Percentiles rank a stretch among this genome's conserved stretches.
Evolutionary conservation across 2,113 vertebrate genomes (phyloP).

Genomic region (Lepisosteus osseus): DNA sequence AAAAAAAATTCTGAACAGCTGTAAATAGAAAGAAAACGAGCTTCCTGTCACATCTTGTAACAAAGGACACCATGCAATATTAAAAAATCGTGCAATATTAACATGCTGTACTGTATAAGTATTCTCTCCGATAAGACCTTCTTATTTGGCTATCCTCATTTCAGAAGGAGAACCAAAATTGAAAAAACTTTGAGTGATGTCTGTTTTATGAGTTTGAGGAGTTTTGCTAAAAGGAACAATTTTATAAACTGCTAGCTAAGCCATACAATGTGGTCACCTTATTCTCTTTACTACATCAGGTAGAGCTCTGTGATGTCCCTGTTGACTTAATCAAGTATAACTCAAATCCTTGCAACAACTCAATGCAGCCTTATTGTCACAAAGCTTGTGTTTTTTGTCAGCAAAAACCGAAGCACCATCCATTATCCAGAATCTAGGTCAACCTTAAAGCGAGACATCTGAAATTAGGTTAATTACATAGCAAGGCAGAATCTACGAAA

Average conservation of each 20-base stretch:
- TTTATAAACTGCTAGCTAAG: neutral
- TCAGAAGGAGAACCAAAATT: too few relatives aligned
- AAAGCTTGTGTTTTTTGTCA: neutral
- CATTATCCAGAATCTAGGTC: neutral
- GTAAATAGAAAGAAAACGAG: too few relatives aligned
- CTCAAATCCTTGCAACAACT: conserved; percentile 6
- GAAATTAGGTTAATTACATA: neutral
- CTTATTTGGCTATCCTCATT: too few relatives aligned
- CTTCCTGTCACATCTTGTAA: too few relatives aligned
- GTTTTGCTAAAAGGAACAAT: neutral
- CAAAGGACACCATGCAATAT: too few relatives aligned
- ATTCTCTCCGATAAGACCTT: too few relatives aligned
- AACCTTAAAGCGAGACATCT: neutral
- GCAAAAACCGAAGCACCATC: neutral
- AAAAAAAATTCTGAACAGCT: too few relatives aligned
- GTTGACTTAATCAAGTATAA: conserved; percentile 18
- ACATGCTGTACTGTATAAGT: too few relatives aligned
- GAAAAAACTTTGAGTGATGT: neutral
- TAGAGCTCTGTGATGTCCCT: neutral
- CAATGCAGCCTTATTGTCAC: neutral
- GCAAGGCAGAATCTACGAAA: neutral
- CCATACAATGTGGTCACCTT: neutral
- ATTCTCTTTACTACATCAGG: neutral
- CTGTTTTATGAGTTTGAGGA: conserved; percentile 1
- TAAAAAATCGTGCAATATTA: too few relatives aligned